A percentile compares a stretch with the other conserved stretches of the same genome.
Conservation (phyloP, 2,113 vertebrate species). For the Ictalurus punctatus region DNA sequence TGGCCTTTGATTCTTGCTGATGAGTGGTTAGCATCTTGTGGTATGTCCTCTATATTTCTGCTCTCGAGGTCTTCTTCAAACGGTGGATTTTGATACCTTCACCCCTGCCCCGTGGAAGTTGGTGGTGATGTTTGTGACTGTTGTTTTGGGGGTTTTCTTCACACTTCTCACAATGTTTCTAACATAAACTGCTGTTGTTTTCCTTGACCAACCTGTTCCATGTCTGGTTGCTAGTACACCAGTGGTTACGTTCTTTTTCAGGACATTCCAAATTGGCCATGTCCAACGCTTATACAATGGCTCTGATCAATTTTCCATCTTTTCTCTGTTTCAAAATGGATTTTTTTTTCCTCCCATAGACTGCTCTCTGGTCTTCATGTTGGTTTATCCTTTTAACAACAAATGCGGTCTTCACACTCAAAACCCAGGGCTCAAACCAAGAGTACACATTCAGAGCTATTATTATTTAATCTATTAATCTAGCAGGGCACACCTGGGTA, state of each 20-base stretch:
- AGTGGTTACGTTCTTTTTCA: not conserved
- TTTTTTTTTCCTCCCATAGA: not conserved
- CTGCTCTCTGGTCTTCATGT: not conserved
- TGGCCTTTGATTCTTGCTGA: too few species aligned
- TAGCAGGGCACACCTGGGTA: too few species aligned
- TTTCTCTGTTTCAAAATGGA: not conserved
- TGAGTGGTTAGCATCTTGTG: too few species aligned
- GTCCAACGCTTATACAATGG: not conserved
- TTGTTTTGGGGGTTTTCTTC: not conserved
- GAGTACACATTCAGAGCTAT: not conserved
- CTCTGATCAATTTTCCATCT: not conserved
- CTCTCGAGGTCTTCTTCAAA: too few species aligned
- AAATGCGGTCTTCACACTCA: not conserved
- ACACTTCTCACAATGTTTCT: not conserved
- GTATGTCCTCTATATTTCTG: too few species aligned
- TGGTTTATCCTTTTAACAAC: not conserved
- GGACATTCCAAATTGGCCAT: not conserved
- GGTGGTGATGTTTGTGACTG: too few species aligned
- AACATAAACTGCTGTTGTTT: not conserved
- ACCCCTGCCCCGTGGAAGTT: too few species aligned
- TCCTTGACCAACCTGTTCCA: not conserved
- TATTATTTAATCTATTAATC: not conserved
- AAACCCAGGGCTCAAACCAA: not conserved
- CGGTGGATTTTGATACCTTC: too few species aligned
- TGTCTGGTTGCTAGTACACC: not conserved